Conservation (phyloP, 2,888 invertebrate genomes). For the Tolmerus cingulatus region DNA sequence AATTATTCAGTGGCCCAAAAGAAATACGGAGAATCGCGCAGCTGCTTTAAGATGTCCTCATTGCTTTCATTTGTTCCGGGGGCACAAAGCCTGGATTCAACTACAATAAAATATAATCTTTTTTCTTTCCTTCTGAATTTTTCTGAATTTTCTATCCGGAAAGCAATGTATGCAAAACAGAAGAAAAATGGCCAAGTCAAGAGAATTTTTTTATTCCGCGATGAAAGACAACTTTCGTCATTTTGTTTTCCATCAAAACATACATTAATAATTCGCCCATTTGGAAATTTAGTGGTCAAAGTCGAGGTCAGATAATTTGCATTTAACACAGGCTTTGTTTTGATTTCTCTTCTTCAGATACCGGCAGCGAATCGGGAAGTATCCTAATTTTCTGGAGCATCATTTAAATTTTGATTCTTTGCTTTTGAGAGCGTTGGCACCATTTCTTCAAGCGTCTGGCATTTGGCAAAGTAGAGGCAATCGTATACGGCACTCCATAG, state of each 20-base stretch:
- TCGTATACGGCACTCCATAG: constrained; percentile 1
- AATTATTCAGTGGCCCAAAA: constrained; percentile 25
- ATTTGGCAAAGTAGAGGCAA: neutral
- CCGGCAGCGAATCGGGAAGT: neutral
- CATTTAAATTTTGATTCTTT: neutral
- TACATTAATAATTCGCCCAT: neutral
- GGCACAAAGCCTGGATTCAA: neutral
- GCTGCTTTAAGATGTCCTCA: constrained; percentile 17
- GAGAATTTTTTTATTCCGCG: neutral
- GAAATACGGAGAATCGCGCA: neutral
- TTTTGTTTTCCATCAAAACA: constrained; percentile 3
- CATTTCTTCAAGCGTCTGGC: neutral
- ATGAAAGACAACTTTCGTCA: constrained; percentile 12
- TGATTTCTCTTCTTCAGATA: constrained; percentile 27
- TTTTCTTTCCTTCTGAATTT: neutral
- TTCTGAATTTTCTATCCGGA: constrained; percentile 1
- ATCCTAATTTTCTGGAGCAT: neutral
- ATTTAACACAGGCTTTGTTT: constrained; percentile 31
- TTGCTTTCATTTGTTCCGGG: constrained; percentile 25
- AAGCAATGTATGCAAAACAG: neutral
- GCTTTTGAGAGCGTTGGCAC: neutral
- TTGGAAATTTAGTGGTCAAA: constrained; percentile 46
- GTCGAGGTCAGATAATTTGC: constrained; percentile 46
- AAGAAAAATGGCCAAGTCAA: neutral
- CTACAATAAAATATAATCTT: neutral